Base-by-base conservation (phyloP, 2,888 invertebrate species). In the Eucera pruinosa region DNA sequence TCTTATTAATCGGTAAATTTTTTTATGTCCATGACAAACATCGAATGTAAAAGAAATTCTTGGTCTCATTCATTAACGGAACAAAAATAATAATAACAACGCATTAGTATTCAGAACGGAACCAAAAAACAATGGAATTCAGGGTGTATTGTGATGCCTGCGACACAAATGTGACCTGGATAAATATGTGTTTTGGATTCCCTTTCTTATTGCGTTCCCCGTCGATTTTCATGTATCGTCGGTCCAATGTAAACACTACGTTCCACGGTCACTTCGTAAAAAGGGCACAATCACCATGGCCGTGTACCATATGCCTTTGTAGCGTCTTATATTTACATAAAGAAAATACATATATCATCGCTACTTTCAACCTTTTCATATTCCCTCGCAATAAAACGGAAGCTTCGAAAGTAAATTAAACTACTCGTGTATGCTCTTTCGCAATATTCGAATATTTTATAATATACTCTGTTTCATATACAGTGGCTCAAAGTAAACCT, bases 161-260 rank as follows among this genome's bases (percentile, higher is more conserved):
- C 55, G 41, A 58, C 36, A 58, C 54, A 72, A 78, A 78, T 36
- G 36, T 57, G 45, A 50, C 55, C 57, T 79, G 62, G 61, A 73
- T 68, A 79, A 73, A 79, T 79, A 79, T 79, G 62, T 67, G 68
- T 79, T 79, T 79, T 48, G 80, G 41, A 50, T 60, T 79, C 66
- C 64, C 60, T 65, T 79, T 45, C 62, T 62, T 57, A 36, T 43
- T 50, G 23, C 65, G 47, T 60, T 57, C 33, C 33, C 43, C 64
- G 55, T 43, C 39, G 20, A 48, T 77, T 55, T 70, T 52, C 58
- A 36, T 67, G 64, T 62, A 57, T 60, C 68, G 50, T 36, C 30
- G 62, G 66, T 23, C 52, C 65, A 79, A 58, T 54, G 60, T 72
- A 79, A 78, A 79, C 71, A 67, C n/a, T 43, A 23, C 60, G 52